Evolutionary conservation across 2,888 invertebrate genomes (phyloP).

Genomic region (Criorhina ranunculi): DNA sequence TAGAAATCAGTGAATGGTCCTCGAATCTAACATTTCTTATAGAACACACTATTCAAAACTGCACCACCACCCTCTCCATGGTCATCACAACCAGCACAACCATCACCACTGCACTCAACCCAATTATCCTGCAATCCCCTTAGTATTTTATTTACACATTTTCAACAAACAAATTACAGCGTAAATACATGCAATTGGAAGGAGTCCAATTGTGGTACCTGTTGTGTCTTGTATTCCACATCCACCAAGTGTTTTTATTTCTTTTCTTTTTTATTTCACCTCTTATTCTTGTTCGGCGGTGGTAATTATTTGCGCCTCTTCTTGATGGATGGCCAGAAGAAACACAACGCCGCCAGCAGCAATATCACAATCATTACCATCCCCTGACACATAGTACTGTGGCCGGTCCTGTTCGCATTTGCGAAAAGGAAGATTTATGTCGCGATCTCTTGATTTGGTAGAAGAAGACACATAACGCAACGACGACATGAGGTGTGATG

Average conservation of each 20-base stretch:
- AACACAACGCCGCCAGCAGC: slow-evolving; percentile 22
- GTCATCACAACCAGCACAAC: not conserved
- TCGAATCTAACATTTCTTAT: slow-evolving; percentile 1
- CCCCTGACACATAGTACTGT: slow-evolving; percentile 1
- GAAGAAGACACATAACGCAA: slow-evolving; percentile 23
- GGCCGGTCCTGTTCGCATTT: slow-evolving; percentile 8
- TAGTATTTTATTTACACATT: slow-evolving; percentile 52
- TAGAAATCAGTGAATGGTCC: too few species aligned
- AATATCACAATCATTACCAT: slow-evolving; percentile 30
- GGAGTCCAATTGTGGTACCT: slow-evolving; percentile 61
- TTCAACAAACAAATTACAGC: slow-evolving; percentile 69
- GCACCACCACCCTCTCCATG: slow-evolving; percentile 1
- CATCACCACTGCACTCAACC: slow-evolving; percentile 16
- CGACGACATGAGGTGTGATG: slow-evolving; percentile 28
- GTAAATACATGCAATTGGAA: slow-evolving; percentile 71
- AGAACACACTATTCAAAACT: slow-evolving; percentile 21
- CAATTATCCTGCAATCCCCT: slow-evolving; percentile 61
- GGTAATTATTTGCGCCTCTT: slow-evolving; percentile 62
- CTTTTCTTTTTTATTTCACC: slow-evolving; percentile 67
- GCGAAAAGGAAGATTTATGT: slow-evolving; percentile 58
- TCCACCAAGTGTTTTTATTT: slow-evolving; percentile 38
- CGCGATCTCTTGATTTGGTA: slow-evolving; percentile 42
- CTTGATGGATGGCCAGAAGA: slow-evolving; percentile 53
- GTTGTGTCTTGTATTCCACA: slow-evolving; percentile 66
- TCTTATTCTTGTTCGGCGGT: slow-evolving; percentile 57